Base-by-base conservation (phyloP, 2,888 invertebrate genomes). In the Orthosia incerta region DNA sequence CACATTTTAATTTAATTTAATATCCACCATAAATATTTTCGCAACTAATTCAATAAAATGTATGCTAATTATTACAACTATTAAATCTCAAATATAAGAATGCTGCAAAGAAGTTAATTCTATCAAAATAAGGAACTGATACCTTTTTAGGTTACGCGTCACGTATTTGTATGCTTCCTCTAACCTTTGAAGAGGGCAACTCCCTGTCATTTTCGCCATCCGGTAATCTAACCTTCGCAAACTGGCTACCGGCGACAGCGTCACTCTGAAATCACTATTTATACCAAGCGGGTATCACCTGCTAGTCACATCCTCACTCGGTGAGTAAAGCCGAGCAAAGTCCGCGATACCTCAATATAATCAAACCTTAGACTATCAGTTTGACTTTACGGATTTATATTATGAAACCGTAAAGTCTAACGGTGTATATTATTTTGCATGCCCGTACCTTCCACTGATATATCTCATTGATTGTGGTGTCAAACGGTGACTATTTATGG, bases 121-220 rank as follows among this genome's bases (percentile, higher is more conserved):
- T n/a, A 66, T 55, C 31, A 23, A 48, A 59, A 74, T 68, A 70
- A 66, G 74, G 57, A 62, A 77, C 46, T 70, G 26, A 53, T 65
- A 68, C 39, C 16, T 48, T 69, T 71, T 73, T 63, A 56, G 64
- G 61, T 45, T 23, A 31, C 64, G 50, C 65, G 60, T 73, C 68
- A 73, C 61, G 79, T 71, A 63, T 66, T 46, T 64, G 11, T 64
- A 53, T 31, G 45, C 56, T 69, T 74, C 70, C 73, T 86, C 53
- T 74, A 67, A 74, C 73, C 72, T 73, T 84, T 70, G 45, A 53
- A 56, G 72, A 74, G 79, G 57, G 50, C 68, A 61, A 85, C 69
- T 64, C 57, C 75, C 67, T 78, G 53, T 67, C 39, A 71, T 78
- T 74, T 82, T 70, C 13, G 13, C 51, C 67, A 72, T 67, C 63